Base-by-base conservation (phyloP, 2,888 invertebrate genomes). In the Hoplodrina ambigua region DNA sequence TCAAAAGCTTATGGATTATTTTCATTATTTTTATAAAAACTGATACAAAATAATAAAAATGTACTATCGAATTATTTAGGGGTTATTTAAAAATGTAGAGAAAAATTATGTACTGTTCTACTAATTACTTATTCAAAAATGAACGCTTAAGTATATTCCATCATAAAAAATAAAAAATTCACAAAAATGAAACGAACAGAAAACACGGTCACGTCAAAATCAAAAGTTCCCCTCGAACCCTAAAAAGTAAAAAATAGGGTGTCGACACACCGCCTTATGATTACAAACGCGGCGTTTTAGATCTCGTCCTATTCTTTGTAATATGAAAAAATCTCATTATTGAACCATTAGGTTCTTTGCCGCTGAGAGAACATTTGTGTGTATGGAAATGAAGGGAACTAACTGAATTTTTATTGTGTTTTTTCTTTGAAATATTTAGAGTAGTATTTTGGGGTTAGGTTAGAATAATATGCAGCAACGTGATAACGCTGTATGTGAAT, bases 301-400 rank as follows among this genome's bases (percentile, higher is more conserved):
- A 76, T 46, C 52, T 19, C 69, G 46, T 56, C 46, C 49, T 76
- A 53, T 84, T 84, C 75, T 81, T 80, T 76, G 83, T 80, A 82
- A 80, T 79, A 78, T 61, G 76, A 84, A 85, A 85, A 87, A 86
- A 83, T 72, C 81, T 85, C 85, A 87, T 89, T 85, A 86, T 83
- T 83, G 72, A 82, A 77, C 67, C 81, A 86, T 89, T 85, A 86
- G 67, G 67, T 82, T 84, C 69, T 77, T 72, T 61, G 49, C 63
- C 57, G 46, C 60, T 57, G 62, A 44, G 54, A 69, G 60, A 60
- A 56, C 56, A 37, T 64, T 54, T 10, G 17, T 62, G 56, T 41
- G 44, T 59, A 44, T 67, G 25, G 11, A 72, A 70, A 64, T 65
- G 15, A 69, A 58, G 49, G n/a, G 57, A 56, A 33, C 57, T 61